Evolutionary conservation across 2,113 vertebrate genomes (phyloP).

Genomic region (Eudyptes chrysolophus): DNA sequence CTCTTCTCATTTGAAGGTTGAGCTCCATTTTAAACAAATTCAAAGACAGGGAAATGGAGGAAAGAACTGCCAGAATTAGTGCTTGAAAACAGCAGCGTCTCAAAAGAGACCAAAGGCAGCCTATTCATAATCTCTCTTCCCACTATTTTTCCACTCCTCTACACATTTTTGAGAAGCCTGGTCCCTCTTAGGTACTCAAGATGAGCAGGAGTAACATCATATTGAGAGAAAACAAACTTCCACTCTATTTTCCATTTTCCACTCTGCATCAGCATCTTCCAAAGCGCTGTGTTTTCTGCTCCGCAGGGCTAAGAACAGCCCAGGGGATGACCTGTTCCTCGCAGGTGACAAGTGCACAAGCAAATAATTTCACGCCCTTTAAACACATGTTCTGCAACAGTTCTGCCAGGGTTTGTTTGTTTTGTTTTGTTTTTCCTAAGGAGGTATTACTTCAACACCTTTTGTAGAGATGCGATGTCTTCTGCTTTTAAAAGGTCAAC

Average conservation of each 20-base stretch:
- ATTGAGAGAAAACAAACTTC: not conserved
- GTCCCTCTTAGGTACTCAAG: rapidly evolving
- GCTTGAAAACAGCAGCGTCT: not conserved
- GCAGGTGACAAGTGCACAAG: not conserved
- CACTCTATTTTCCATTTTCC: not conserved
- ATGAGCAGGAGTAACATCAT: not conserved
- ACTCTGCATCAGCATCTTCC: not conserved
- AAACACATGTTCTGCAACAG: not conserved
- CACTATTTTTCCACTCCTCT: not conserved
- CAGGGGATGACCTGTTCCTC: not conserved
- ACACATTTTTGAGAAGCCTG: not conserved
- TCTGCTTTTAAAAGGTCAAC: not conserved
- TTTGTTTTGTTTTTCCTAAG: not conserved
- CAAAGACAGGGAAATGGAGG: not conserved
- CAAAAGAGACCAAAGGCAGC: not conserved
- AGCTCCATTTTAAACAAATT: not conserved
- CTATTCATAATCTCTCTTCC: not conserved
- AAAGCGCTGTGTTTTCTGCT: not conserved
- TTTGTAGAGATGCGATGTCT: not conserved
- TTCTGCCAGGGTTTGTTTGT: not conserved
- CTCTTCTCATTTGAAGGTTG: not conserved
- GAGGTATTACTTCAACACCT: not conserved
- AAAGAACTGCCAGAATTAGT: not conserved
- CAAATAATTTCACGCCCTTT: not conserved
- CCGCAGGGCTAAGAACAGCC: not conserved